Conservation (phyloP, 2,888 invertebrate genomes). For the Andrena flavipes region DNA sequence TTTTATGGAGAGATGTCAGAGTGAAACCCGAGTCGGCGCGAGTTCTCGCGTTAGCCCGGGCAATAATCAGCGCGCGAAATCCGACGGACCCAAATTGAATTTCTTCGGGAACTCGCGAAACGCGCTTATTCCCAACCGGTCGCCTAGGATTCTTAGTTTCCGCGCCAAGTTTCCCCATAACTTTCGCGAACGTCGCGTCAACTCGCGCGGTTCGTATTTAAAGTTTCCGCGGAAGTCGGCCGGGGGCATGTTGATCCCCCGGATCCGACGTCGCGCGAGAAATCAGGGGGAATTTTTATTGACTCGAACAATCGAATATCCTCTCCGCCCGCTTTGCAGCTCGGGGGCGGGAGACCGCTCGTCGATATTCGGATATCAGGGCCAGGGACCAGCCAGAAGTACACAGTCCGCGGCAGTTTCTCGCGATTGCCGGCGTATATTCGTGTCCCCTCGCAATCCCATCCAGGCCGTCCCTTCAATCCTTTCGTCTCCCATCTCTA, state of each 20-base stretch:
- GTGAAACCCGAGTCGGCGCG: background rate
- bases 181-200: constrained; percentile 48
- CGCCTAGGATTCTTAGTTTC: constrained; percentile 22
- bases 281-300: constrained; percentile 59
- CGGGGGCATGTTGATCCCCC: constrained; percentile 19
- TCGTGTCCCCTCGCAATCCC: constrained; percentile 50
- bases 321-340: background rate
- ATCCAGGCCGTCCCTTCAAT: constrained; percentile 54
- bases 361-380: constrained; percentile 65
- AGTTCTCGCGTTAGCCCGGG: background rate
- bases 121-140: background rate
- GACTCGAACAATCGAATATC: constrained; percentile 51
- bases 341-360: constrained; percentile 3
- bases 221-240: constrained; percentile 31
- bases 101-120: background rate
- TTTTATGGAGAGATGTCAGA: too few relatives aligned
- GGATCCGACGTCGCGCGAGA: constrained; percentile 36
- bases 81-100: constrained; percentile 34
- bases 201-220: constrained; percentile 41
- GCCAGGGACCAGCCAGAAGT: constrained; percentile 24
- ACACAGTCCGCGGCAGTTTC: constrained; percentile 57
- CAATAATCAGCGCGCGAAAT: constrained; percentile 4
- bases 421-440: constrained; percentile 53
- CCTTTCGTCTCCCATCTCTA: constrained; percentile 47
- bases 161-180: constrained; percentile 39